phyloP scores from a whole-genome alignment of 2,113 vertebrate species.

The Nettapus auritus region DNA sequence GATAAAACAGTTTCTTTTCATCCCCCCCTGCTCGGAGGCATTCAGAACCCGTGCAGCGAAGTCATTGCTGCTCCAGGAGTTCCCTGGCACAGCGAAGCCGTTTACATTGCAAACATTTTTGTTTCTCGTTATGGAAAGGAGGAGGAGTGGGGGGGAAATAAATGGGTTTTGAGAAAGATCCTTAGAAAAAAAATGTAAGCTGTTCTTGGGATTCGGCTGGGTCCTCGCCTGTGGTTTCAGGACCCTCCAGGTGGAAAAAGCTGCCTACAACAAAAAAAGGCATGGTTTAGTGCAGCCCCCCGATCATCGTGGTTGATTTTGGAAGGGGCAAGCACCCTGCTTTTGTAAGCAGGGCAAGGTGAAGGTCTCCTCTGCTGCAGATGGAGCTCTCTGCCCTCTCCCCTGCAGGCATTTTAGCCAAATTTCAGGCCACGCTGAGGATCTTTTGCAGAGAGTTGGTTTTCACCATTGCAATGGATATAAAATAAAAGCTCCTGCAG shows the following conservation, averaged over 20 bases:
- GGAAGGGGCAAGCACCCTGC: rapidly evolving
- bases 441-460: background rate
- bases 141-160: rapidly evolving
- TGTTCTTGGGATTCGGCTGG: background rate
- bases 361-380: background rate
- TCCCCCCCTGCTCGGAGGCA: background rate
- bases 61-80: background rate
- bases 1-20: background rate
- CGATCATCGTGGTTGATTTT: background rate
- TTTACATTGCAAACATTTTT: background rate
- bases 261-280: background rate
- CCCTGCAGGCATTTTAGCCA: background rate
- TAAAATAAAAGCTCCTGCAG: rapidly evolving
- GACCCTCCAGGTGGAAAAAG: background rate
- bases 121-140: background rate
- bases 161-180: background rate
- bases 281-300: background rate
- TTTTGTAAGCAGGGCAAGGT: background rate
- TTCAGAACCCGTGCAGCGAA: background rate
- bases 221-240: background rate
- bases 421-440: background rate
- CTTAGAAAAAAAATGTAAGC: background rate
- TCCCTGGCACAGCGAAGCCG: rapidly evolving
- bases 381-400: rapidly evolving
- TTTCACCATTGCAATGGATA: rapidly evolving